phyloP scores from a whole-genome alignment of 1,140 invertebrate species.

The Campoletis sonorensis region DNA sequence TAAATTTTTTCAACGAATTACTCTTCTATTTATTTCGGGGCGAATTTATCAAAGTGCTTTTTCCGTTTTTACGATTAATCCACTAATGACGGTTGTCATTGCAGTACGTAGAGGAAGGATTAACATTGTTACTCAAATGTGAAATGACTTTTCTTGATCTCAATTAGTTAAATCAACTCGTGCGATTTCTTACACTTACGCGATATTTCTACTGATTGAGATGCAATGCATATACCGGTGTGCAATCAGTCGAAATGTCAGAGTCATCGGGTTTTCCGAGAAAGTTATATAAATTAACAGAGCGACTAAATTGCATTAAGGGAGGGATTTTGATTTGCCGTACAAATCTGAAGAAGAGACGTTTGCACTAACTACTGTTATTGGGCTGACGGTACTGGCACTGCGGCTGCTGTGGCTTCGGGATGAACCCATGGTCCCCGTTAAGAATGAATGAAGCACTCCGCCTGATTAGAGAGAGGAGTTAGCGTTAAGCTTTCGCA shows the following conservation, averaged over 20 bases:
- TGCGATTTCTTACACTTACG: too few relatives aligned
- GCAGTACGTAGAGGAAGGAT: too few relatives aligned
- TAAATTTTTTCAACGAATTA: too few relatives aligned
- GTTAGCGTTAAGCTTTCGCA: conserved; percentile 39
- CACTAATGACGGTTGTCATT: too few relatives aligned
- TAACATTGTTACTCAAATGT: neutral
- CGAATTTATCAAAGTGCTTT: too few relatives aligned
- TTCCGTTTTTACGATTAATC: too few relatives aligned
- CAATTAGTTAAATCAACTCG: neutral
- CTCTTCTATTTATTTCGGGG: too few relatives aligned
- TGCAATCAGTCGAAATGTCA: neutral
- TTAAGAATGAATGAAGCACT: conserved; percentile 61
- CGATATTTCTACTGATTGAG: too few relatives aligned
- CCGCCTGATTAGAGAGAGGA: conserved; percentile 56
- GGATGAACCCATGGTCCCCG: conserved; percentile 46
- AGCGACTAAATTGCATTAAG: neutral
- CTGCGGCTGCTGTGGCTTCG: conserved; percentile 21
- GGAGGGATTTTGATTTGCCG: conserved; percentile 32
- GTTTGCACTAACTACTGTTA: neutral
- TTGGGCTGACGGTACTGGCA: neutral
- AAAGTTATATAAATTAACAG: neutral
- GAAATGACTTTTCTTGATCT: neutral
- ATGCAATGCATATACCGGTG: neutral
- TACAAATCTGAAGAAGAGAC: neutral
- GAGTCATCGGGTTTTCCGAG: conserved; percentile 25